Evolutionary conservation across 2,113 vertebrate genomes (phyloP), one percentile per base, ranked within the genome.

Genomic region (Jacana jacana): DNA sequence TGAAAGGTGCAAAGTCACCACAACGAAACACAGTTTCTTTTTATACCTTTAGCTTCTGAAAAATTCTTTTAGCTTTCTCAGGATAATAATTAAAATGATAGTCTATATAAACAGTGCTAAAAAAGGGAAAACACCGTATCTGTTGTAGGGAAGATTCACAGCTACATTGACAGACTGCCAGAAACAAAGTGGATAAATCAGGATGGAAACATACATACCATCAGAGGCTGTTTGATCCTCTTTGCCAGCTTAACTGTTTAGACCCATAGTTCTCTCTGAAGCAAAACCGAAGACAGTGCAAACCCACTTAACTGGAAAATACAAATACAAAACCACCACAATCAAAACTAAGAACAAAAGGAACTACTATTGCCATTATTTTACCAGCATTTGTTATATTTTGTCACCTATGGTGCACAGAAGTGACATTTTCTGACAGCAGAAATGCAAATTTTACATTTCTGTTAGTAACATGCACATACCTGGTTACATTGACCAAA

Each of bases 201-300:
- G 31, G 52, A 85, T 46, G 46, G 52, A 93, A 84, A 86, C 23
- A 54, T 54, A 94, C 71, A 6, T 91, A 92, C 68, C 88, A 71
- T 54, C 88, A 82, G 66, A 88, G 71, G 71, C 0, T 82, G 42
- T 40, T 33, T n/a, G 52, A 10, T 89, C 81, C 76, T 86, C 81
- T 54, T n/a, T 42, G 88, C 75, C 88, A 79, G 8, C 70, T 42
- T 76, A 88, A 90, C 63, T 82, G 91, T 95, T 90, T 79, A 91
- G 46, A 27, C 28, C 54, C 0, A 35, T 3, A 86, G 61, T 0
- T 3, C 49, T 20, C 70, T 73, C 72, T 73, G 88, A 89, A 89
- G 84, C 18, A 48, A 57, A 93, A 94, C 9, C n/a, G 76, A 82
- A 93, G 89, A 64, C 35, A 55, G 35, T 13, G 63, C 42, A 89